Conservation (phyloP, 2,113 vertebrate genomes). For the Sorex fumeus region DNA sequence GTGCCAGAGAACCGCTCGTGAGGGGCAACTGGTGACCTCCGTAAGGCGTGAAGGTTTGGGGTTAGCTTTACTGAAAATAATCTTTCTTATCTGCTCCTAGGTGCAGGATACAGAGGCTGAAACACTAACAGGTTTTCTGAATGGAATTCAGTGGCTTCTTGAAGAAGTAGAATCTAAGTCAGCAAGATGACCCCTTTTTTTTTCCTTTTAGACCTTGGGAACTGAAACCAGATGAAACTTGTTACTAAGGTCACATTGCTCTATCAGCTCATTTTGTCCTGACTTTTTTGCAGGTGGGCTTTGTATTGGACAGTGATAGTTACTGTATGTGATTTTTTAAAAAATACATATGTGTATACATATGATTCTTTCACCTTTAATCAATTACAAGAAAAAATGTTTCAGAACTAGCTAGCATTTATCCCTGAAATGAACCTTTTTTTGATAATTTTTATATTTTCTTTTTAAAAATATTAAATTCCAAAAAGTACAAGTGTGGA, state of each 20-base stretch:
- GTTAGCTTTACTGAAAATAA: neutral
- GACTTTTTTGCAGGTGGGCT: conserved; percentile 25
- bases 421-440: conserved; percentile 58
- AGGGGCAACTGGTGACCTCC: no score
- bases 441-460: conserved; percentile 79
- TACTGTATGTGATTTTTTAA: conserved; percentile 21
- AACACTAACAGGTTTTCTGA: conserved; percentile 92
- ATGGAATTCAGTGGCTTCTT: conserved; percentile 95
- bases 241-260: conserved; percentile 46
- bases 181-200: conserved; percentile 77
- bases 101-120: conserved; percentile 94
- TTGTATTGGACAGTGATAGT: conserved; percentile 22
- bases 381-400: conserved; percentile 67
- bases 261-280: conserved; percentile 36
- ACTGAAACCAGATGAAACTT: conserved; percentile 27
- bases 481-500: conserved; percentile 18
- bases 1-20: no score
- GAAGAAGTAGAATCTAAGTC: conserved; percentile 90
- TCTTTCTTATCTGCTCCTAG: conserved; percentile 82
- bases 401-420: conserved; percentile 31
- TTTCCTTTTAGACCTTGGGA: neutral
- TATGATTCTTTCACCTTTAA: conserved; percentile 59
- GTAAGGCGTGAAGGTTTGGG: no score
- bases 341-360: neutral
- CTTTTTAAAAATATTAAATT: conserved; percentile 75